Evolutionary conservation across 2,888 invertebrate genomes (phyloP), one percentile per base, ranked within the genome.

Genomic region (Tupiocoris notatus): DNA sequence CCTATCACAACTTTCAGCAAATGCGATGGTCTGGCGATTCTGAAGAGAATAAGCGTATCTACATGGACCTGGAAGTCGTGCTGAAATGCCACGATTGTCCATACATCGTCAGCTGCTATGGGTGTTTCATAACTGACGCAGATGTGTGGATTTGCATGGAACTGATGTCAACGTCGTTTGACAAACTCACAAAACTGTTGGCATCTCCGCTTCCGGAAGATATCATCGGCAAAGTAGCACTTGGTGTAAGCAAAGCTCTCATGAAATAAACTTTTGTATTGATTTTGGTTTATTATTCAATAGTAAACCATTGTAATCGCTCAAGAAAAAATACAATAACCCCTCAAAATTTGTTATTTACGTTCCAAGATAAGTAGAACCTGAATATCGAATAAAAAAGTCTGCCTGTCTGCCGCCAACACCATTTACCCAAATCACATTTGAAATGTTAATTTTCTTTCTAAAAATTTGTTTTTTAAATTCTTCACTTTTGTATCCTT

Each of bases 141-240:
- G 97, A 98, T 84, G 98, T 99, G 0, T 98, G 98, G 96, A 98
- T 99, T 83, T 99, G 98, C 84, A 99, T 99, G 99, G 99, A 99
- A 86, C 88, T 98, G 80, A 99, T 99, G 99, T 92, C 96, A 16
- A 96, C 97, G 20, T 99, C 99, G 86, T 93, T 99, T 83, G 99
- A 99, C 84, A 98, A 98, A 86, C 86, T 99, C 82, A 87, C 98
- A 78, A 96, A 95, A 85, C 86, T 91, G 81, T 87, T 93, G 57
- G 91, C 91, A 79, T 89, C 89, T 80, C 92, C 96, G n/a, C 93
- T 99, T 83, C 98, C 98, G 1, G 98, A 99, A 86, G 88, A 89
- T 81, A 96, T 99, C 83, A 87, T 99, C 80, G 98, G 98, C 81
- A 98, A 98, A 88, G 95, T 99, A 81, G 95, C 97, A 78, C 93